phyloP scores from a whole-genome alignment of 1,140 invertebrate genomes.

The Drosophila sechellia region DNA sequence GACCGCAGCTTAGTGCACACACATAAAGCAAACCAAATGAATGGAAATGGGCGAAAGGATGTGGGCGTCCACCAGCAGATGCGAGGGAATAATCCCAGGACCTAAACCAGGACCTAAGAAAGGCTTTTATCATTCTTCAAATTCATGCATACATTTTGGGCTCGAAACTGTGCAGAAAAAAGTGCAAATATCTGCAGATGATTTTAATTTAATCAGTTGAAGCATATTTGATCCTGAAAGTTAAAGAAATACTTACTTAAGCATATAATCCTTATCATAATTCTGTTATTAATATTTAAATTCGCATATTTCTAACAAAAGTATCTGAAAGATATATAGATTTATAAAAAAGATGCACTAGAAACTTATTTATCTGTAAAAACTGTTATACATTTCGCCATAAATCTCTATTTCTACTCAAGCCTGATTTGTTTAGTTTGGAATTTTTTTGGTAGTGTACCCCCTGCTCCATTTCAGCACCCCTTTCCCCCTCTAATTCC shows the following conservation, averaged over 20 bases:
- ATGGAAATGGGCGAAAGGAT: slow-evolving; percentile 41
- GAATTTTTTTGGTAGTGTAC: neutral
- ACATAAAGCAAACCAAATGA: slow-evolving; percentile 39
- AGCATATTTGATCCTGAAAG: too few species aligned
- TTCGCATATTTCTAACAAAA: too few species aligned
- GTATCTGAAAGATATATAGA: too few species aligned
- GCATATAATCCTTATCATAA: too few species aligned
- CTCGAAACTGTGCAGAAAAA: slow-evolving; percentile 1
- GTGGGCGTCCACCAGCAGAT: slow-evolving; percentile 6
- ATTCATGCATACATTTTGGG: slow-evolving; percentile 64
- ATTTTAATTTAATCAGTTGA: neutral
- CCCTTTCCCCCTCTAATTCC: neutral
- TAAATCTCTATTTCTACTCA: neutral
- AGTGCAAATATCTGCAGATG: too few species aligned
- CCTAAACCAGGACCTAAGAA: slow-evolving; percentile 52
- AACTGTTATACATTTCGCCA: neutral
- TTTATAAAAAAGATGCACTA: too few species aligned
- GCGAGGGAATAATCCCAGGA: slow-evolving; percentile 2
- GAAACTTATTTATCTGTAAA: neutral
- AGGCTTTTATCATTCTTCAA: slow-evolving; percentile 74
- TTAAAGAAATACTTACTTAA: too few species aligned
- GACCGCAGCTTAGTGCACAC: slow-evolving; percentile 22
- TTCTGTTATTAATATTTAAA: too few species aligned
- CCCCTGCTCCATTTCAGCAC: slow-evolving; percentile 2
- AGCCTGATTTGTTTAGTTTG: neutral